phyloP scores from a whole-genome alignment of 1,140 invertebrate species.

The Pollicipes pollicipes region DNA sequence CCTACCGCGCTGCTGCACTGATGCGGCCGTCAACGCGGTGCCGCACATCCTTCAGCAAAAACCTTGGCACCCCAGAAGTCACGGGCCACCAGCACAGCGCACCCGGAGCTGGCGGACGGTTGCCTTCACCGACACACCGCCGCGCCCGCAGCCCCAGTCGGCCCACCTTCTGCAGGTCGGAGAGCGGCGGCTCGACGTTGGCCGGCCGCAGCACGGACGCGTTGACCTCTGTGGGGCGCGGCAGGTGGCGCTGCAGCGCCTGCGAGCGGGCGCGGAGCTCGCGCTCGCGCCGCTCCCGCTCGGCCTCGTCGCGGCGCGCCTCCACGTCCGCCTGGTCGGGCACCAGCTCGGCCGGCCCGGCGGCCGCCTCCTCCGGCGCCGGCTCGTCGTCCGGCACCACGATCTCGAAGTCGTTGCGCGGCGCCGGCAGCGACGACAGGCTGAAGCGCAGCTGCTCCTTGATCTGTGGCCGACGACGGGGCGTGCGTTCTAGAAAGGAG shows the following conservation, averaged over 20 bases:
- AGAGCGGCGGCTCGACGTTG: conserved; percentile 50
- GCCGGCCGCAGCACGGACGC: conserved; percentile 53
- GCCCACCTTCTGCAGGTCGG: conserved; percentile 42
- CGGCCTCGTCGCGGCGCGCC: conserved; percentile 35
- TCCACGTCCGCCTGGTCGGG: conserved; percentile 86
- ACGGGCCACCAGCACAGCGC: too few relatives aligned
- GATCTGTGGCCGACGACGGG: conserved; percentile 28
- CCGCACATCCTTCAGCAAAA: too few relatives aligned
- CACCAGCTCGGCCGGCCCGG: conserved; percentile 28
- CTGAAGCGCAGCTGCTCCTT: conserved; percentile 55
- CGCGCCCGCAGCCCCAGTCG: too few relatives aligned
- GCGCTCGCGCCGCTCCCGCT: conserved; percentile 25
- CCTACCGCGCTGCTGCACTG: too few relatives aligned
- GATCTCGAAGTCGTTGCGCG: conserved; percentile 96
- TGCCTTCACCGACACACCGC: too few relatives aligned
- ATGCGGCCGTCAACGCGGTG: too few relatives aligned
- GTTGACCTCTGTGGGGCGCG: conserved; percentile 73
- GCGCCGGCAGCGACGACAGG: conserved; percentile 60
- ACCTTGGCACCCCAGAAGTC: too few relatives aligned
- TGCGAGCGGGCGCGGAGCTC: conserved; percentile 66
- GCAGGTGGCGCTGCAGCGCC: conserved; percentile 72
- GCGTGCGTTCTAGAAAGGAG: too few relatives aligned
- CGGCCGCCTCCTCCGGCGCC: conserved; percentile 27
- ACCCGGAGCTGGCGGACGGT: too few relatives aligned
- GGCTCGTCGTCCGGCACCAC: conserved; percentile 74